Evolutionary conservation across 2,797 vertebrate species (phyloP).

Genomic region (Dallia pectoralis): DNA sequence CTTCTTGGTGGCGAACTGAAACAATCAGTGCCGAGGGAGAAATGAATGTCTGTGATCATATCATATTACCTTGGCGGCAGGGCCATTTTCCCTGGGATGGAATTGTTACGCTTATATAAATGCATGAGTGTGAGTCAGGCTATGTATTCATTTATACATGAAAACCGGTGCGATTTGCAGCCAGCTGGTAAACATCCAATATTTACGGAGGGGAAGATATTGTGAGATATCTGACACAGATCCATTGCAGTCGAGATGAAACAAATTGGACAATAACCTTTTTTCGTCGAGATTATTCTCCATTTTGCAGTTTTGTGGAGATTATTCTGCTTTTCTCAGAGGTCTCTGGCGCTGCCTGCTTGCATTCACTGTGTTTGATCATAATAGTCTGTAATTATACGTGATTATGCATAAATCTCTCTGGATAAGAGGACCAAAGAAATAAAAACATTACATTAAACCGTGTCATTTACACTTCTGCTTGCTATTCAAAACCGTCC

Average conservation of each 20-base stretch:
- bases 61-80: background rate
- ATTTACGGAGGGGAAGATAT: background rate
- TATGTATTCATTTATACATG: constrained; percentile 3
- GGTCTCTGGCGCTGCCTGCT: background rate
- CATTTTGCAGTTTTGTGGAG: constrained; percentile 24
- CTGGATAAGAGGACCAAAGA: constrained; percentile 27
- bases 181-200: constrained; percentile 2
- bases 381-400: constrained; percentile 48
- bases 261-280: constrained; percentile 17
- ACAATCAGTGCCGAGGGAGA: background rate
- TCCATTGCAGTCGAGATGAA: background rate
- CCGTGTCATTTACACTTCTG: constrained; percentile 27
- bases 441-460: constrained; percentile 31
- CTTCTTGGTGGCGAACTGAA: background rate
- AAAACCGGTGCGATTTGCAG: constrained; percentile 24
- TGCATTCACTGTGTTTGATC: constrained; percentile 9
- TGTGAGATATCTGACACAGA: background rate
- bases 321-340: constrained; percentile 31
- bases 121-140: background rate
- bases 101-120: background rate
- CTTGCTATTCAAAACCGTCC: constrained; percentile 20
- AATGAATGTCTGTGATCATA: background rate
- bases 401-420: constrained; percentile 48
- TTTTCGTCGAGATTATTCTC: constrained; percentile 36
- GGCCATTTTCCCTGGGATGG: background rate